phyloP scores from a whole-genome alignment of 2,888 invertebrate genomes.

The Taenaris catops region DNA sequence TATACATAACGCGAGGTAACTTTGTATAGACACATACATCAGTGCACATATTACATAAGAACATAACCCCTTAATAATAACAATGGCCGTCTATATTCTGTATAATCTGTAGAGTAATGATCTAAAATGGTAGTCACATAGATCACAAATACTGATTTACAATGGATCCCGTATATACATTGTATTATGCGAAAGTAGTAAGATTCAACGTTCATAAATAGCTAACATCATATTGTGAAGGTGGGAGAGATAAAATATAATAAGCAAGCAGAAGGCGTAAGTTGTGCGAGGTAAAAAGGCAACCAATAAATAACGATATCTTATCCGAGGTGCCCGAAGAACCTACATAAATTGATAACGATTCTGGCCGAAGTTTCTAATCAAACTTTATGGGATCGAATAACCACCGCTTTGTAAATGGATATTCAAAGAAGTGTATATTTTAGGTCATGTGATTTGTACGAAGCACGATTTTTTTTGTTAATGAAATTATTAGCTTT shows the following conservation, averaged over 20 bases:
- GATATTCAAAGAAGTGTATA: conserved; percentile 5
- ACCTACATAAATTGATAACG: conserved; percentile 25
- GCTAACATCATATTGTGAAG: not conserved
- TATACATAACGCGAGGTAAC: no score
- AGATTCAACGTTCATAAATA: no score
- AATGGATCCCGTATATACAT: no score
- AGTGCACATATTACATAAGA: no score
- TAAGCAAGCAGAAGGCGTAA: conserved; percentile 18
- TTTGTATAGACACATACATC: no score
- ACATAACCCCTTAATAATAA: no score
- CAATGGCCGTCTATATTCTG: no score
- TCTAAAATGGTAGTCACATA: no score
- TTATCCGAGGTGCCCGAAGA: conserved; percentile 15
- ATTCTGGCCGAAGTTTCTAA: conserved; percentile 22
- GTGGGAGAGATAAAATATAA: not conserved
- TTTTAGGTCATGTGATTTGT: conserved; percentile 4
- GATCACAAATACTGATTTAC: no score
- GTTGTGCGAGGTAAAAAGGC: conserved; percentile 24
- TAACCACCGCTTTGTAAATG: conserved; percentile 14
- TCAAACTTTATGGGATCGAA: conserved; percentile 23
- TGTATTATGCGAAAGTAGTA: no score
- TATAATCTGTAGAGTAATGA: no score
- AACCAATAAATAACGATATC: conserved; percentile 23
- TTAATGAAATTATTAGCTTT: no score
- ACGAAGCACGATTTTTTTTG: not conserved